phyloP scores from a whole-genome alignment of 2,888 invertebrate species.

The Trissoscelio sp. region DNA sequence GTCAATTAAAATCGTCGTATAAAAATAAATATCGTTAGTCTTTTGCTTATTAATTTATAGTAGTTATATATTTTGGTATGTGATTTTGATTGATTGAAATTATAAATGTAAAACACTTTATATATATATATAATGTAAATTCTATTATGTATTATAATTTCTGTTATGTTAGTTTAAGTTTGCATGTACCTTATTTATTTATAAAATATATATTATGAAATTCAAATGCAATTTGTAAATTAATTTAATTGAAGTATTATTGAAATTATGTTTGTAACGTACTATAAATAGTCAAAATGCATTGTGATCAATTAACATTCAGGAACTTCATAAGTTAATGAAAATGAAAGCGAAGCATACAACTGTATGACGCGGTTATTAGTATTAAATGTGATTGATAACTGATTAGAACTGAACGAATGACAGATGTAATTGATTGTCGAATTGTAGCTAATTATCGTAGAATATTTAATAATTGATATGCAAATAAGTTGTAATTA shows the following conservation, averaged over 20 bases:
- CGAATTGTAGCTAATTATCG: constrained; percentile 33
- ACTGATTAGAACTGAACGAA: constrained; percentile 26
- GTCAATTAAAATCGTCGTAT: constrained; percentile 50
- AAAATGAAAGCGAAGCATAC: constrained; percentile 14
- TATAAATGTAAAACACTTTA: too few species aligned
- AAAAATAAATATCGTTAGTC: constrained; percentile 11
- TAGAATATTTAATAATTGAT: constrained; percentile 27
- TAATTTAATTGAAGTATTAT: constrained; percentile 15
- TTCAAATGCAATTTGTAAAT: constrained; percentile 20
- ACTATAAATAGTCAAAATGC: constrained; percentile 56
- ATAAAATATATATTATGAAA: constrained; percentile 17
- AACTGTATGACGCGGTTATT: constrained; percentile 43
- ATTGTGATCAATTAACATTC: constrained; percentile 58
- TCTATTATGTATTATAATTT: background rate
- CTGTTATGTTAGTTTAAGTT: constrained; percentile 8
- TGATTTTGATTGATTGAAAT: constrained; percentile 6
- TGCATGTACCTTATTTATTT: constrained; percentile 42
- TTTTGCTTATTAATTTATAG: background rate
- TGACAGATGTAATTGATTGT: constrained; percentile 41
- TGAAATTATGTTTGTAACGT: constrained; percentile 8
- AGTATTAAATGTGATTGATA: constrained; percentile 39
- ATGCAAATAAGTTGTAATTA: constrained; percentile 41
- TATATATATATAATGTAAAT: too few species aligned
- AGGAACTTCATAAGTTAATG: constrained; percentile 41
- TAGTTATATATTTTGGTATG: background rate